phyloP scores from a whole-genome alignment of 2,888 invertebrate species.

The Hirtodrosophila histrioides region DNA sequence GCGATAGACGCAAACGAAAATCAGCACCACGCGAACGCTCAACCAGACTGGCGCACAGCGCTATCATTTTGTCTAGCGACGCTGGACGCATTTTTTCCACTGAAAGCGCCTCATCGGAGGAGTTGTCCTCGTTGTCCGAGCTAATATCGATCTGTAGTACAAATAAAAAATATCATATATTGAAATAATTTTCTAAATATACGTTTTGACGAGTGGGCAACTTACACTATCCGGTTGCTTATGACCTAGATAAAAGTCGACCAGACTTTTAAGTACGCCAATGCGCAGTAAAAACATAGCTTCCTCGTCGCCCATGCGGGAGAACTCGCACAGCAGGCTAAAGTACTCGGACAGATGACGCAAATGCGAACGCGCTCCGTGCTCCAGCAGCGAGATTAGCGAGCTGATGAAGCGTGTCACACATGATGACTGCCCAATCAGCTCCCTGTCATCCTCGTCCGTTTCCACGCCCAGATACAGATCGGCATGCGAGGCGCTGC shows the following conservation, averaged over 20 bases:
- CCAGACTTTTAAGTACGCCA: conserved; percentile 94
- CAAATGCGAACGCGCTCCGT: conserved; percentile 93
- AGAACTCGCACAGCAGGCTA: conserved; percentile 95
- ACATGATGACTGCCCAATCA: conserved; percentile 91
- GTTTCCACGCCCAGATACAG: conserved; percentile 87
- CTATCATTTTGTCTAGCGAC: conserved; percentile 97
- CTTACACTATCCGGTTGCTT: conserved; percentile 89
- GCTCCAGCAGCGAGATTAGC: conserved; percentile 93
- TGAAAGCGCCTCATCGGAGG: conserved; percentile 86
- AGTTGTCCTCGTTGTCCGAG: conserved; percentile 85
- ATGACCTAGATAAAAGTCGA: conserved; percentile 96
- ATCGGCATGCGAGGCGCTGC: conserved; percentile 86
- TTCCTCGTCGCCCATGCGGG: conserved; percentile 97
- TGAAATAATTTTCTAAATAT: not conserved
- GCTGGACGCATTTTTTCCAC: conserved; percentile 93
- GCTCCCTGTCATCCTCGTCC: conserved; percentile 84
- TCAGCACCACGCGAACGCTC: conserved; percentile 93
- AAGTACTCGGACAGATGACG: conserved; percentile 97
- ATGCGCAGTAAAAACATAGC: conserved; percentile 93
- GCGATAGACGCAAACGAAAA: conserved; percentile 89
- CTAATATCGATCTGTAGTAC: conserved; percentile 82
- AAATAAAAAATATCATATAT: not conserved
- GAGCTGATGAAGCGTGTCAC: conserved; percentile 96
- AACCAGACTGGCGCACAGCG: conserved; percentile 93
- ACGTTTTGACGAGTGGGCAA: conserved; percentile 27